phyloP scores from a whole-genome alignment of 2,113 vertebrate genomes.

The Phrynosoma platyrhinos region DNA sequence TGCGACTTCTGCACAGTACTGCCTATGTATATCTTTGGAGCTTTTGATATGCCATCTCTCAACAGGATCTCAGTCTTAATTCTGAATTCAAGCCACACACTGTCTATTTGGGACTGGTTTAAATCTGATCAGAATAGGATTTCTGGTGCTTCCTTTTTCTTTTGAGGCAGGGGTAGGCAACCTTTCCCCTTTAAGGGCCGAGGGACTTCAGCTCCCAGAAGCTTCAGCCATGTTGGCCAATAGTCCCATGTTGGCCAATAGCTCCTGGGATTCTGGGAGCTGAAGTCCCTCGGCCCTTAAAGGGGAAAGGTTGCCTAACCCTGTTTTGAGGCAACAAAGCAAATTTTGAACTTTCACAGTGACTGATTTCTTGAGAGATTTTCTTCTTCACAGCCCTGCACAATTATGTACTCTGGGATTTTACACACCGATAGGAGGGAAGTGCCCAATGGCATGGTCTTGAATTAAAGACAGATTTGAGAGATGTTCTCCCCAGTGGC shows the following conservation, averaged over 20 bases:
- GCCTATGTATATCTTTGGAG: too few relatives aligned
- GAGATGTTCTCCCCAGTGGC: neutral
- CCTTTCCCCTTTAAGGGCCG: too few relatives aligned
- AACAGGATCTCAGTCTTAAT: neutral
- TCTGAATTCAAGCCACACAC: neutral
- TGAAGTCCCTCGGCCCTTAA: too few relatives aligned
- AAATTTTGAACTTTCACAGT: neutral
- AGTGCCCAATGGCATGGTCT: neutral
- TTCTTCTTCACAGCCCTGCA: neutral
- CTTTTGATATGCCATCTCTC: too few relatives aligned
- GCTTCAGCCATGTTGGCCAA: too few relatives aligned
- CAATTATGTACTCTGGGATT: neutral
- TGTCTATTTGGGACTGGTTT: neutral
- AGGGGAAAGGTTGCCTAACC: too few relatives aligned
- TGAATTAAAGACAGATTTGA: neutral
- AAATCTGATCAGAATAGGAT: neutral
- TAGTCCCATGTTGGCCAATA: too few relatives aligned
- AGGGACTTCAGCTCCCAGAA: too few relatives aligned
- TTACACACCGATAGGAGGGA: neutral
- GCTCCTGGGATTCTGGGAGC: too few relatives aligned
- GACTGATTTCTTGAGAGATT: neutral
- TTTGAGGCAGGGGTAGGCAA: too few relatives aligned
- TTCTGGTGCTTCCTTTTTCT: neutral
- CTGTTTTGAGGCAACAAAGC: neutral
- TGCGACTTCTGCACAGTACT: too few relatives aligned